Evolutionary conservation across 2,797 vertebrate species (phyloP), one percentile per base, ranked within the genome.

Genomic region (Allobates femoralis): DNA sequence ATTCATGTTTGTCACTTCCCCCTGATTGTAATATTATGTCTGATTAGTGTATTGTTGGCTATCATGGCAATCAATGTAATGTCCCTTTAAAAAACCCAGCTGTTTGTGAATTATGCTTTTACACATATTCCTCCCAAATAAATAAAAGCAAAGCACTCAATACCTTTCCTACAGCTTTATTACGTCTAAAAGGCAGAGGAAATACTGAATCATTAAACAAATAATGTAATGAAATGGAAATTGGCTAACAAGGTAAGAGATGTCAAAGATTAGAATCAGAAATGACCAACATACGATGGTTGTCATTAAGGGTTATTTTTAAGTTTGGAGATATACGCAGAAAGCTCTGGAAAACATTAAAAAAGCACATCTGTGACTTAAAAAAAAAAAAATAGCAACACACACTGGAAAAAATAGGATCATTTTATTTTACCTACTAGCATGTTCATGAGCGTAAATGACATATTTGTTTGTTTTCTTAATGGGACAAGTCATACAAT

Each of bases 191-290:
- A 84, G 69, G 23, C 81, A 60, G 10, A 46, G 55, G 37, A 23
- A 51, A 62, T 30, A 32, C 50, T 69, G 23, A 69, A 28, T 85
- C 75, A 79, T 46, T 85, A 58, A 79, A 74, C 46, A 77, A 66
- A 66, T 23, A 77, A 46, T 37, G 60, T 66, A 28, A 34, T 78
- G 37, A 62, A 78, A 85, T 85, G 83, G 75, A 78, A 85, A 85
- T 3, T 60, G 55, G 53, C 51, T 73, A 73, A 83, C 21, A n/a
- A 60, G 56, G 56, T 60, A 62, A 79, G 32, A 79, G 77, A 73
- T 41, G 79, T 55, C 64, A 71, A 30, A 53, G 32, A 73, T 73
- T 28, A 73, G 14, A 73, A 14, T 23, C 64, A 80, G 21, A 69
- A 82, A 71, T 71, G 21, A 46, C 28, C 30, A 28, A 46, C n/a